These are phyloP conservation scores for Pocillopora meandrina DNA, from an alignment of 92 coral and sea anemone species.

Conservation along the genomic window DNA sequence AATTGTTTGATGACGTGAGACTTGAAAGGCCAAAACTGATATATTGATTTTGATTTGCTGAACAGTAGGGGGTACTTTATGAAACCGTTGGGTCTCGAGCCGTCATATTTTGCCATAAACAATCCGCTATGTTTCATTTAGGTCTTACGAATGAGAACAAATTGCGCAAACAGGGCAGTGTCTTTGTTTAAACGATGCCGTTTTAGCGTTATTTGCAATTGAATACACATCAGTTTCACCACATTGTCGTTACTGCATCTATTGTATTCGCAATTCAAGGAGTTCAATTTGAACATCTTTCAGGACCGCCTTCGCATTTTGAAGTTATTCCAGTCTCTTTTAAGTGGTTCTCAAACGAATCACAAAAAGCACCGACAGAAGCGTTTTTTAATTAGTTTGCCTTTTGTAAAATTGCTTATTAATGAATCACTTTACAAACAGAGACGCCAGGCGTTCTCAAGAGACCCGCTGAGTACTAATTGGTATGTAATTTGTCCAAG, in stretches of 20 bases:
- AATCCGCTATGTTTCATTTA: slow-evolving; percentile 5
- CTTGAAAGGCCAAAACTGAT: not conserved
- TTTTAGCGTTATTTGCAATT: slow-evolving; percentile 4
- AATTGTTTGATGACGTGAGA: not conserved
- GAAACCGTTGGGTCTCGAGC: slow-evolving; percentile 16
- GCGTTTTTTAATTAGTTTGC: slow-evolving; percentile 54
- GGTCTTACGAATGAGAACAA: slow-evolving; percentile 9
- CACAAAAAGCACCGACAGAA: slow-evolving; percentile 41
- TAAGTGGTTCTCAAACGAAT: slow-evolving; percentile 25
- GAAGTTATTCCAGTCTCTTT: slow-evolving; percentile 13
- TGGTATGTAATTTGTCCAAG: slow-evolving; percentile 87
- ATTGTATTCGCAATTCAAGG: slow-evolving; percentile 10
- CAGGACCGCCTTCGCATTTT: slow-evolving; percentile 37
- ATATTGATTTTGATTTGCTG: slow-evolving; percentile 14
- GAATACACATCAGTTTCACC: slow-evolving; percentile 3
- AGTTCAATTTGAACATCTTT: not conserved
- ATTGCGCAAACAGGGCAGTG: slow-evolving; percentile 17
- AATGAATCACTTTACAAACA: slow-evolving; percentile 67
- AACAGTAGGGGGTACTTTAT: slow-evolving; percentile 38
- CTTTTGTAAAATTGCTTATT: slow-evolving; percentile 68
- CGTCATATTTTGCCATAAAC: slow-evolving; percentile 34
- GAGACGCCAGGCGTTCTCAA: slow-evolving; percentile 49
- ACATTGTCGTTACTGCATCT: slow-evolving; percentile 12
- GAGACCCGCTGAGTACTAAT: slow-evolving; percentile 87
- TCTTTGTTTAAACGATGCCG: slow-evolving; percentile 11